A percentile compares a stretch with the other conserved stretches of the same genome.
Conservation (phyloP, 2,113 vertebrate species). For the Myanophis thanlyinensis region DNA sequence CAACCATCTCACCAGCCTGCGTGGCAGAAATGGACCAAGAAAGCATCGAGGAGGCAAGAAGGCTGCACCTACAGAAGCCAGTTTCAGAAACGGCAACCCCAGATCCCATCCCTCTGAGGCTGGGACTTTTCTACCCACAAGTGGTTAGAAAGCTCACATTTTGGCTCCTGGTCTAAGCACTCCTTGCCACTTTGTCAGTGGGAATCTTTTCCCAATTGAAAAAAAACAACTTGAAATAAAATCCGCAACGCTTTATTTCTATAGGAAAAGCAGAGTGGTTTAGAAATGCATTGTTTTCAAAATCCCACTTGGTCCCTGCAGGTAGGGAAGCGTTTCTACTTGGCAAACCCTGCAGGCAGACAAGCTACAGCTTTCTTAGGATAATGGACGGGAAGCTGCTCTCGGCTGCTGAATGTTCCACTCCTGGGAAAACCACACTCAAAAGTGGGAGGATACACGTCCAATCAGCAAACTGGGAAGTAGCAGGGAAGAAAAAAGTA, state of each 20-base stretch:
- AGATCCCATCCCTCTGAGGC: not conserved
- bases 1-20: not conserved
- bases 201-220: not conserved
- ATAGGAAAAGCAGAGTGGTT: not conserved
- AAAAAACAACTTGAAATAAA: not conserved
- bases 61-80: not conserved
- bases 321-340: not conserved
- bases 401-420: not conserved
- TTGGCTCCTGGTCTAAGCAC: not conserved
- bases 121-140: not conserved
- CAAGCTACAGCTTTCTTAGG: not conserved
- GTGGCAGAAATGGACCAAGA: not conserved
- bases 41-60: too few relatives aligned
- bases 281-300: not conserved
- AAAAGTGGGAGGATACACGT: not conserved
- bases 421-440: not conserved
- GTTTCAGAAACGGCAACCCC: not conserved
- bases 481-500: not conserved
- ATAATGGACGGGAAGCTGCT: not conserved
- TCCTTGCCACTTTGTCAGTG: not conserved
- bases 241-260: constrained; percentile 3
- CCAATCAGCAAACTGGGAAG: not conserved
- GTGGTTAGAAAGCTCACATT: not conserved
- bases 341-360: not conserved
- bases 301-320: not conserved